Evolutionary conservation across 2,888 invertebrate genomes (phyloP).

Genomic region (Mongoloraphidia duomilia): DNA sequence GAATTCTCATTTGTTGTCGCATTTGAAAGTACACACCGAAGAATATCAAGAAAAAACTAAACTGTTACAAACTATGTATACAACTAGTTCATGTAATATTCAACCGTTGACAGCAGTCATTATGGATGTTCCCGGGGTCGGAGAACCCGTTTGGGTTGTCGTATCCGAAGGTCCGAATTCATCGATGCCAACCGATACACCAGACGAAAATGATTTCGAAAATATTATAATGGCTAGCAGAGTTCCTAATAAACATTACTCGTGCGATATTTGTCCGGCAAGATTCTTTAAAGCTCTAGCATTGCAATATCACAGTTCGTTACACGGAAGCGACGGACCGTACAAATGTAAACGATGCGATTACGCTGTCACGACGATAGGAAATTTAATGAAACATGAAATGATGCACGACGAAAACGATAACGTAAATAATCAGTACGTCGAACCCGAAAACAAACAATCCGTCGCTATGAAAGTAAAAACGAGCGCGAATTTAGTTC

Average conservation of each 20-base stretch:
- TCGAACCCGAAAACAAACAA: conserved; percentile 14
- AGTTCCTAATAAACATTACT: conserved; percentile 26
- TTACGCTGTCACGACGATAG: conserved; percentile 52
- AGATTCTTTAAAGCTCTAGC: conserved; percentile 59
- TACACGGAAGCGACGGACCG: conserved; percentile 48
- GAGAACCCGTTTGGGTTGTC: conserved; percentile 34
- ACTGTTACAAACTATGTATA: conserved; percentile 48
- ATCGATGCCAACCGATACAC: conserved; percentile 18
- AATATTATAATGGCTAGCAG: conserved; percentile 9
- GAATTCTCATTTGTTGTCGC: conserved; percentile 50
- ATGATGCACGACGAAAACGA: conserved; percentile 29
- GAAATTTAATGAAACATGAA: conserved; percentile 52
- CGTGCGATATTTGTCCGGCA: conserved; percentile 53
- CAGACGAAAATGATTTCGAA: conserved; percentile 14
- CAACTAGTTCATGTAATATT: conserved; percentile 45
- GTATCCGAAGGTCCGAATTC: conserved; percentile 14
- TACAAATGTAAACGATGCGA: conserved; percentile 57
- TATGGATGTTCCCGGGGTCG: conserved; percentile 27
- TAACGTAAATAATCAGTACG: conserved; percentile 30
- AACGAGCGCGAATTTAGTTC: conserved; percentile 28
- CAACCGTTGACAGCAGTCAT: conserved; percentile 41
- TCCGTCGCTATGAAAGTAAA: background rate
- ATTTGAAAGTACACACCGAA: conserved; percentile 57
- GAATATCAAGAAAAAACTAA: conserved; percentile 68
- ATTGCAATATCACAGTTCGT: conserved; percentile 50